phyloP scores from a whole-genome alignment of 2,113 vertebrate species.

The Hylia prasina region DNA sequence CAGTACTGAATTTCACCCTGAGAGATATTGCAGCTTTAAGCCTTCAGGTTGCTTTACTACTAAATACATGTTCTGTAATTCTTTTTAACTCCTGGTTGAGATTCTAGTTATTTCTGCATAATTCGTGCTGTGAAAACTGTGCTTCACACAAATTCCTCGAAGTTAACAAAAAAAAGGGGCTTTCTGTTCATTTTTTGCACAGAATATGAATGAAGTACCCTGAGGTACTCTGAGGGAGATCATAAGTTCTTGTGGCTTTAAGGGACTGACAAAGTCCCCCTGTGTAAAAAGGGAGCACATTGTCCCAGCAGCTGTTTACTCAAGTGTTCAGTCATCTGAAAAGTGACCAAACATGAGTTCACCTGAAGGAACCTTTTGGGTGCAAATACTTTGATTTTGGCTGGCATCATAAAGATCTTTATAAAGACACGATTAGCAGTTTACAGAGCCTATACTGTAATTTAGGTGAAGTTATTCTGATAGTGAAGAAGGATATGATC shows the following conservation, averaged over 20 bases:
- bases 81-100: constrained; percentile 55
- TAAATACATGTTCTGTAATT: constrained; percentile 57
- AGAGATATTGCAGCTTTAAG: constrained; percentile 59
- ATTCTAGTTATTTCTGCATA: constrained; percentile 36
- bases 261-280: neutral
- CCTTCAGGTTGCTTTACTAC: constrained; percentile 54
- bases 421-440: neutral
- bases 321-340: constrained; percentile 28
- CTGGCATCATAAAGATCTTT: neutral
- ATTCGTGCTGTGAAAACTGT: constrained; percentile 59
- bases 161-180: neutral
- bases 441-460: constrained; percentile 28
- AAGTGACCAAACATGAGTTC: constrained; percentile 40
- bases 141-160: constrained; percentile 12
- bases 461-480: constrained; percentile 26
- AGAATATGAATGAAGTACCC: neutral
- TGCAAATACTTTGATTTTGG: constrained; percentile 3
- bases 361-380: constrained; percentile 24
- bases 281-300: constrained; percentile 26
- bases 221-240: neutral
- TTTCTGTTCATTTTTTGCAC: constrained; percentile 47
- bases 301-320: constrained; percentile 14
- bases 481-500: neutral
- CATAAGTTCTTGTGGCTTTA: constrained; percentile 38
- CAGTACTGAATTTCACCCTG: neutral